phyloP scores from a whole-genome alignment of 2,888 invertebrate genomes.

The Melinopterus prodromus region DNA sequence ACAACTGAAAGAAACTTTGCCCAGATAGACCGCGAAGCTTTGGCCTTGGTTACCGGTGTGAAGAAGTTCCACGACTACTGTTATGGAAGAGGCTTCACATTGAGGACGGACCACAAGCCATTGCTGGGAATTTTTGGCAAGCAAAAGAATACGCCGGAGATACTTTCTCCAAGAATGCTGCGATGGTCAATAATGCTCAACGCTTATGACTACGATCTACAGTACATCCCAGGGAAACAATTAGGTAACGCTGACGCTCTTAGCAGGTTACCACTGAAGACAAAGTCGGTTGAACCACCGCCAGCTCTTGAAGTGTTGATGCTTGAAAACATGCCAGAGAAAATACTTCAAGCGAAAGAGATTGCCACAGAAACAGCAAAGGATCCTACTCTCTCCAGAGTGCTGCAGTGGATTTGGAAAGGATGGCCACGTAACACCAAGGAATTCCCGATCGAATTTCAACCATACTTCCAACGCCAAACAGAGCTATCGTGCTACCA shows the following conservation, averaged over 20 bases:
- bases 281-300: no score
- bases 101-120: constrained; percentile 31
- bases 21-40: constrained; percentile 20
- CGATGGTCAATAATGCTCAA: constrained; percentile 10
- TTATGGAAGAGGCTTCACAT: constrained; percentile 16
- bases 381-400: no score
- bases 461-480: no score
- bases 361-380: no score
- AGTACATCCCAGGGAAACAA: background rate
- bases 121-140: constrained; percentile 22
- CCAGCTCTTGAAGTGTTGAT: no score
- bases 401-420: no score
- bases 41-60: constrained; percentile 12
- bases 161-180: constrained; percentile 26
- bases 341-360: no score
- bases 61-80: constrained; percentile 31
- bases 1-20: constrained; percentile 9
- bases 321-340: no score
- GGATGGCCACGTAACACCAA: no score
- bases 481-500: no score
- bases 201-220: background rate
- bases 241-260: background rate
- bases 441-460: no score
- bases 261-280: no score
- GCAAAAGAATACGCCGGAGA: constrained; percentile 23